Conservation (phyloP, 2,888 invertebrate genomes). For the Melanophora roralis region DNA sequence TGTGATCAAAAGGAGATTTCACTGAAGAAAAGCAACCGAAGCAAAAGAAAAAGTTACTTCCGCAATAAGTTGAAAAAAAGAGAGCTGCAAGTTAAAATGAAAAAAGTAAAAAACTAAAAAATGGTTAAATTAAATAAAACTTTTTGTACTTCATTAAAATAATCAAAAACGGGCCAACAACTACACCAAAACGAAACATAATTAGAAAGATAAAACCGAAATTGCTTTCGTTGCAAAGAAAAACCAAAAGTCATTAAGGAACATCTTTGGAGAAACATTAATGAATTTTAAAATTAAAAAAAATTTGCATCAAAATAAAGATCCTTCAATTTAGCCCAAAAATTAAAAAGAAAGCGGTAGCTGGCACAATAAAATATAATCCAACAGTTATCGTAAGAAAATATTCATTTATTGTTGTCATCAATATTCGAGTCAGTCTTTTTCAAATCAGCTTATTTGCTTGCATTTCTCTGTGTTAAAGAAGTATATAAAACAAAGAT, state of each 20-base stretch:
- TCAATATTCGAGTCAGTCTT: background rate
- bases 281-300: background rate
- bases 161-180: constrained; percentile 33
- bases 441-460: background rate
- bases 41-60: constrained; percentile 18
- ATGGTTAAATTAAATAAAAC: constrained; percentile 2
- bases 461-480: background rate
- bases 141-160: constrained; percentile 48
- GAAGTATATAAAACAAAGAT: no score
- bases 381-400: no score
- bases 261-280: constrained; percentile 14
- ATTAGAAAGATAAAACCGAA: background rate
- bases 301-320: background rate
- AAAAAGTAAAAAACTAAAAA: background rate
- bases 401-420: background rate
- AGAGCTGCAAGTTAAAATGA: constrained; percentile 6
- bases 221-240: background rate
- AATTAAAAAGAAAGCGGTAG: background rate
- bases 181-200: background rate
- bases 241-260: constrained; percentile 46
- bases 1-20: constrained; percentile 14
- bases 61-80: background rate
- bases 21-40: constrained; percentile 9
- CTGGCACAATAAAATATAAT: no score
- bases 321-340: background rate